phyloP scores from a whole-genome alignment of 1,140 invertebrate species.

The Drosophila pruinosa region DNA sequence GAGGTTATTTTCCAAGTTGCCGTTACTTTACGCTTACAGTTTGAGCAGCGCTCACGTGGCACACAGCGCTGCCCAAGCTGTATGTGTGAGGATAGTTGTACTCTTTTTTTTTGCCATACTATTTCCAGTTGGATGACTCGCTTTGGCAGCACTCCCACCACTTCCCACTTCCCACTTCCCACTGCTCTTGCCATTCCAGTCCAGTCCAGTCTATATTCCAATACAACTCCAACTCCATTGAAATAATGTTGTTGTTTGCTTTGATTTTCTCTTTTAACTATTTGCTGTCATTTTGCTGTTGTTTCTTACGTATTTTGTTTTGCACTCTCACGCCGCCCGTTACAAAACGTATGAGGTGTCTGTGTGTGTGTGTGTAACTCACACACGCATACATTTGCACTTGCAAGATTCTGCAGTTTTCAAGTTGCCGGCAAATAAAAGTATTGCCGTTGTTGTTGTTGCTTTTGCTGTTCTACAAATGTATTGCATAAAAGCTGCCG shows the following conservation, averaged over 20 bases:
- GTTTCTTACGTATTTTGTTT: conserved; percentile 16
- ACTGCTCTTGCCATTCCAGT: conserved; percentile 11
- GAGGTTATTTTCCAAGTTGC: conserved; percentile 59
- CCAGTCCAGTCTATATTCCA: too few relatives aligned
- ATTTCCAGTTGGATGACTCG: conserved; percentile 64
- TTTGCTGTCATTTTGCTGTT: not conserved
- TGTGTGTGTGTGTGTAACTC: not conserved
- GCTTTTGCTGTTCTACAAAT: conserved; percentile 35
- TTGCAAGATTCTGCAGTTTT: conserved; percentile 3
- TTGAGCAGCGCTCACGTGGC: conserved; percentile 51
- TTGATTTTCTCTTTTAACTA: conserved; percentile 23
- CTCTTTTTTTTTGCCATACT: conserved; percentile 25
- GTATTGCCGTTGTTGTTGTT: conserved; percentile 8
- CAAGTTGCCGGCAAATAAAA: conserved; percentile 11
- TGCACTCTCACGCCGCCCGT: conserved; percentile 56
- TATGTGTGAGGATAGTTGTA: conserved; percentile 37
- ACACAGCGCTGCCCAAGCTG: conserved; percentile 20
- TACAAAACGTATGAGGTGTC: conserved; percentile 7
- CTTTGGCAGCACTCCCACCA: conserved; percentile 15
- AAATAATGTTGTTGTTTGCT: conserved; percentile 14
- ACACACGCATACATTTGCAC: not conserved
- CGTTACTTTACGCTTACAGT: conserved; percentile 34
- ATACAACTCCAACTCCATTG: not conserved
- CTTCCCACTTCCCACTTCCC: conserved; percentile 3
- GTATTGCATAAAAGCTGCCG: conserved; percentile 37